These are phyloP conservation scores for Sympetrum striolatum DNA, from an alignment of 2,888 invertebrate genomes.

Conservation along the genomic window DNA sequence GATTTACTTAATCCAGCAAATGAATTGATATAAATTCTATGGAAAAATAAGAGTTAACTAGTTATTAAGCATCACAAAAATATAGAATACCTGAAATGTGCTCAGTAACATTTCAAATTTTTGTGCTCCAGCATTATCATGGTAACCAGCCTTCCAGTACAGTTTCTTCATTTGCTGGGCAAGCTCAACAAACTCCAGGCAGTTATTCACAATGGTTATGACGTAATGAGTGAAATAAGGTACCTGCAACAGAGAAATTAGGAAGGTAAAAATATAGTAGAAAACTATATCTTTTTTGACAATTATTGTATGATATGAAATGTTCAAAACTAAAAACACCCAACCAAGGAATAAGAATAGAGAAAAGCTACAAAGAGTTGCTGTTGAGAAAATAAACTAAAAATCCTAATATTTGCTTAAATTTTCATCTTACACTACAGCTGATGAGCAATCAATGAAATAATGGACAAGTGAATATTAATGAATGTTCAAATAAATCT, in stretches of 20 bases:
- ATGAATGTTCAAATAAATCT: too few relatives aligned
- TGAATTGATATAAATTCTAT: not conserved
- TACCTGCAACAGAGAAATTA: slow-evolving; percentile 56
- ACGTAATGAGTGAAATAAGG: slow-evolving; percentile 93
- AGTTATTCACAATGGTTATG: slow-evolving; percentile 95
- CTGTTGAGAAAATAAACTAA: not conserved
- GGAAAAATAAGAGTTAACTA: not conserved
- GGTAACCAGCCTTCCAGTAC: slow-evolving; percentile 73
- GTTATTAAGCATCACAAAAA: not conserved
- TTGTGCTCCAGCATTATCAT: slow-evolving; percentile 67
- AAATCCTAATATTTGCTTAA: not conserved
- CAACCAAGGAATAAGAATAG: not conserved
- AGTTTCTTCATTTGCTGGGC: slow-evolving; percentile 85
- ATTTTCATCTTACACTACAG: too few relatives aligned
- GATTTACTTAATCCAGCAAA: too few relatives aligned
- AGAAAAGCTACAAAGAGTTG: not conserved
- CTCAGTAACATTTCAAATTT: slow-evolving; percentile 73
- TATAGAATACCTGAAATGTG: slow-evolving; percentile 68
- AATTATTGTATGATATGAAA: too few relatives aligned
- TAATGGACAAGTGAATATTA: too few relatives aligned
- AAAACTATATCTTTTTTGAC: too few relatives aligned
- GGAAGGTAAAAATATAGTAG: too few relatives aligned
- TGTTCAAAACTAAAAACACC: too few relatives aligned
- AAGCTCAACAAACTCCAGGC: slow-evolving; percentile 86
- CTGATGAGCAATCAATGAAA: too few relatives aligned